Conservation (phyloP, 2,888 invertebrate genomes). For the Ophioninae sp. region DNA sequence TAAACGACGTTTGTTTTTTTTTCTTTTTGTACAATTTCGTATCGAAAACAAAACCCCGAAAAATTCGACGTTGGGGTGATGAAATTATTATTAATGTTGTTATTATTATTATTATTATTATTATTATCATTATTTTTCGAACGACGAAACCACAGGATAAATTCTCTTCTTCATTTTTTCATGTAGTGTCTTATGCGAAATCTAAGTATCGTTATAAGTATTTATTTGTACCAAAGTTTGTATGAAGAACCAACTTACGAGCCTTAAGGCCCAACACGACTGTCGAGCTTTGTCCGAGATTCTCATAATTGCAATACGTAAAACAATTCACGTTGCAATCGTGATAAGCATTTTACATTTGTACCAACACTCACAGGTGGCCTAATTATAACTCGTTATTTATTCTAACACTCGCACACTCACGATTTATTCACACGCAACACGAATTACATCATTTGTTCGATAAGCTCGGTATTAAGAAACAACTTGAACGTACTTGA, state of each 20-base stretch:
- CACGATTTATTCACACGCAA: not conserved
- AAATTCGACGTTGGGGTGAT: conserved; percentile 10
- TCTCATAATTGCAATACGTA: not conserved
- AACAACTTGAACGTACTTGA: conserved; percentile 4
- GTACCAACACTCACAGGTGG: conserved; percentile 1
- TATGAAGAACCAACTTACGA: conserved; percentile 11
- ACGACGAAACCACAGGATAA: not conserved
- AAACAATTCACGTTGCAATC: not conserved
- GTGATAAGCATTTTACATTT: conserved; percentile 16
- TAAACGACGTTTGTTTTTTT: conserved; percentile 22
- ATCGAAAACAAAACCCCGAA: not conserved
- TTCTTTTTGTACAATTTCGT: conserved; percentile 41
- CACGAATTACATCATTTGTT: not conserved
- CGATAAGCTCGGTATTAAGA: conserved; percentile 2
- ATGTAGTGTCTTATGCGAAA: conserved; percentile 11
- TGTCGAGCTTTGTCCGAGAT: not conserved
- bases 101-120: no score
- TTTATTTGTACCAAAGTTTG: conserved; percentile 52
- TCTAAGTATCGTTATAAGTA: conserved; percentile 37
- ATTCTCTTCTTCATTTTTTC: not conserved
- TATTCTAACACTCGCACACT: not conserved
- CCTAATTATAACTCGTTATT: not conserved
- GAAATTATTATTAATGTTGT: no score
- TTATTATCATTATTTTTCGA: not conserved
- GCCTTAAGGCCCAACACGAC: not conserved